These are phyloP conservation scores for Globicephala melas DNA, from an alignment of 2,113 vertebrate species.

Conservation along the genomic window DNA sequence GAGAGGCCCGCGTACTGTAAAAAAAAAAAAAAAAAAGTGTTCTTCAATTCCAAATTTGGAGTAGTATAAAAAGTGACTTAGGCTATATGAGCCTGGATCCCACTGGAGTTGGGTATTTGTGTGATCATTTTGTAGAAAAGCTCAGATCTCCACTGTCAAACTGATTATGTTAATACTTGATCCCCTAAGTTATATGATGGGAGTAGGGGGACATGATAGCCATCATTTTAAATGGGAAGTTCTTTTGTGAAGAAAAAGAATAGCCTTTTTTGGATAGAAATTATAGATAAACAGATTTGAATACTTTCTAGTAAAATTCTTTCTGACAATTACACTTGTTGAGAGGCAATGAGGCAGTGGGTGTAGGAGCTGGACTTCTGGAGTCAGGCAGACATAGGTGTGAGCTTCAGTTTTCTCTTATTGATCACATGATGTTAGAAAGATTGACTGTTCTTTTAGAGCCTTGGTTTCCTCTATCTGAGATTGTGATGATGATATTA, in stretches of 20 bases:
- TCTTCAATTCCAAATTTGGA: background rate
- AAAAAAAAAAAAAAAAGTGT: background rate
- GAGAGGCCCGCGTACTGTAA: no score
- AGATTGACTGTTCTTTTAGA: background rate
- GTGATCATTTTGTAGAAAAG: background rate
- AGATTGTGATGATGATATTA: background rate
- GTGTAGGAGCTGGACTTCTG: background rate
- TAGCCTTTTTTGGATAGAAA: background rate
- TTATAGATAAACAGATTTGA: background rate
- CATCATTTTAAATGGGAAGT: background rate
- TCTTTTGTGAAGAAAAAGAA: background rate
- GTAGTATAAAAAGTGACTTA: background rate
- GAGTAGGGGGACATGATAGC: fast-evolving
- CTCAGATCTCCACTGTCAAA: background rate
- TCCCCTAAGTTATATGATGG: background rate
- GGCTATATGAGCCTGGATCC: background rate
- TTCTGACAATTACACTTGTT: background rate
- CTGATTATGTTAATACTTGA: background rate
- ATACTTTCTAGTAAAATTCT: background rate
- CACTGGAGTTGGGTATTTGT: background rate
- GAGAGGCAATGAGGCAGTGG: background rate
- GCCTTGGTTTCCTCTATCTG: background rate
- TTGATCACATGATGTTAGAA: background rate
- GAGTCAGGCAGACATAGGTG: background rate
- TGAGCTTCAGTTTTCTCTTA: background rate